Conservation (phyloP, 1,140 invertebrate species). For the Andrena cerasifolii region DNA sequence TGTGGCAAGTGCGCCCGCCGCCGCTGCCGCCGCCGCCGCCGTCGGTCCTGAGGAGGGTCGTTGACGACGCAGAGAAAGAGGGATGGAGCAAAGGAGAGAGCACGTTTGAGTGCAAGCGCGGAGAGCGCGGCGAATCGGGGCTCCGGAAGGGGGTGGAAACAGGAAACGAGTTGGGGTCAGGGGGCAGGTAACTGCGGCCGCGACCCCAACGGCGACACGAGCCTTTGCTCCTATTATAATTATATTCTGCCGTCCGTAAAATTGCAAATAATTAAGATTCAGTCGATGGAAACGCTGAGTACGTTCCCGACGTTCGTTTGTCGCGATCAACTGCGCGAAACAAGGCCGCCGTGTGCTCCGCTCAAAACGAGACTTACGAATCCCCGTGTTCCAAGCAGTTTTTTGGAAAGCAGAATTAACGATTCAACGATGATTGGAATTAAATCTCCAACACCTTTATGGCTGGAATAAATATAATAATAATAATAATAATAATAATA, state of each 20-base stretch:
- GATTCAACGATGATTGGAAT: not conserved
- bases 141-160: not conserved
- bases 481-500: too few species aligned
- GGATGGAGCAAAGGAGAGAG: conserved; percentile 25
- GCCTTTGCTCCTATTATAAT: conserved; percentile 80
- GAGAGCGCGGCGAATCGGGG: conserved; percentile 21
- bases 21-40: conserved; percentile 43
- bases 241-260: conserved; percentile 78
- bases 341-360: not conserved
- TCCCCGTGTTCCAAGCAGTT: not conserved
- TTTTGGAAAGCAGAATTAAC: not conserved
- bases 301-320: conserved; percentile 32
- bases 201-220: conserved; percentile 73
- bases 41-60: conserved; percentile 70
- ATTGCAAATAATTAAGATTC: conserved; percentile 81
- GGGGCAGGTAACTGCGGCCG: conserved; percentile 69
- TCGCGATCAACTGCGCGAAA: conserved; percentile 3
- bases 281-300: conserved; percentile 72
- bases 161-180: conserved; percentile 57
- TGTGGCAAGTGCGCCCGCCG: conserved; percentile 68
- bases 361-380: not conserved
- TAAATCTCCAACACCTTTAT: not conserved
- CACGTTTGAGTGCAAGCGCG: conserved; percentile 39
- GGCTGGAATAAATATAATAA: not conserved
- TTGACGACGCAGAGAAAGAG: conserved; percentile 61